phyloP scores from a whole-genome alignment of 2,888 invertebrate genomes.

The Caenorhabditis macrosperma region DNA sequence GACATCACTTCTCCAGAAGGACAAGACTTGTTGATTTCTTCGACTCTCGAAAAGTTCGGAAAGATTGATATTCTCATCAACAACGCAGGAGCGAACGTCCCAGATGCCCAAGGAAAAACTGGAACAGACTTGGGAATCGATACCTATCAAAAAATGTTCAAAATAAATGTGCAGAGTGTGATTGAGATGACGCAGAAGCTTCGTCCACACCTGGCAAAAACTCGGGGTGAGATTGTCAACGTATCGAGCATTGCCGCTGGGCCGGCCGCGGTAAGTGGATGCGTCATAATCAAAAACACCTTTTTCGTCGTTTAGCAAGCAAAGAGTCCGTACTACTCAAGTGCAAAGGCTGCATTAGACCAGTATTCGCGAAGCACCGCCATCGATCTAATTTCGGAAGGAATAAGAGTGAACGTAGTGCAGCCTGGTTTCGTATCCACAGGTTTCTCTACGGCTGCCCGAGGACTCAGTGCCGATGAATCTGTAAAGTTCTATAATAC shows the following conservation, averaged over 20 bases:
- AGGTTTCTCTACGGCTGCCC: slow-evolving; percentile 17
- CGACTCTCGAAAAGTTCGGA: slow-evolving; percentile 57
- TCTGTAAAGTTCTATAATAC: slow-evolving; percentile 12
- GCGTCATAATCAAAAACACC: not conserved
- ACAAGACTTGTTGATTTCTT: slow-evolving; percentile 46
- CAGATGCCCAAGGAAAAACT: slow-evolving; percentile 30
- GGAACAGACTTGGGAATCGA: slow-evolving; percentile 25
- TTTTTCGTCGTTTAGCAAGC: slow-evolving; percentile 23
- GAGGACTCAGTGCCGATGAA: slow-evolving; percentile 19
- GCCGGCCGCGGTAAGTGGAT: slow-evolving; percentile 37
- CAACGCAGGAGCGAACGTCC: slow-evolving; percentile 32
- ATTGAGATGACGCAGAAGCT: slow-evolving; percentile 46
- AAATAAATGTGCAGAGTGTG: slow-evolving; percentile 48
- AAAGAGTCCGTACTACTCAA: slow-evolving; percentile 27
- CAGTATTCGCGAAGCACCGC: slow-evolving; percentile 39
- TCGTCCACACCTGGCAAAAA: slow-evolving; percentile 26
- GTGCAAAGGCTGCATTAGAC: slow-evolving; percentile 39
- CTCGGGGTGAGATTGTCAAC: slow-evolving; percentile 51
- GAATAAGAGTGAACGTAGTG: slow-evolving; percentile 35
- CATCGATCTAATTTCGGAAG: slow-evolving; percentile 26
- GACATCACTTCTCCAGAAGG: slow-evolving; percentile 36
- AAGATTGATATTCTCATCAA: slow-evolving; percentile 55
- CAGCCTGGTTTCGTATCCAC: slow-evolving; percentile 34
- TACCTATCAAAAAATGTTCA: slow-evolving; percentile 29
- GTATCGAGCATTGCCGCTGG: slow-evolving; percentile 51